phyloP scores from a whole-genome alignment of 2,888 invertebrate species.

The Pachliopta kotzebuea region DNA sequence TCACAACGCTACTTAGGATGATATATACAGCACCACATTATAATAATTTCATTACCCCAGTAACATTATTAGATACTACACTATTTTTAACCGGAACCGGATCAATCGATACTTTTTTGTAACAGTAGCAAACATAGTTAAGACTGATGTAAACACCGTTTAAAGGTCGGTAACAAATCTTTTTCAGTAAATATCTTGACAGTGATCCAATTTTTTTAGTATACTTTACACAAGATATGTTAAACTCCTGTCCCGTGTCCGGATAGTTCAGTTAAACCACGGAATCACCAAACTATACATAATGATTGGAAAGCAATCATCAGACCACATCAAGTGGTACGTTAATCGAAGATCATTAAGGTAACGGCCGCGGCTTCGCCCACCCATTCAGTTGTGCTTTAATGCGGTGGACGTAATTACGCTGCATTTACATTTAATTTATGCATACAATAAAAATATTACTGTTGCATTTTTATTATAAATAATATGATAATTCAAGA shows the following conservation, averaged over 20 bases:
- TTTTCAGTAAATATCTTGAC: too few relatives aligned
- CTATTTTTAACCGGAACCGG: too few relatives aligned
- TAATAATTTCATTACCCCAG: too few relatives aligned
- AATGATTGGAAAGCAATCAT: constrained; percentile 16
- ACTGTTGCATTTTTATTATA: background rate
- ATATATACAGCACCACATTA: too few relatives aligned
- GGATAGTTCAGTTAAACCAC: background rate
- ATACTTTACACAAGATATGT: background rate
- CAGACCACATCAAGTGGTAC: constrained; percentile 40
- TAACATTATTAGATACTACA: too few relatives aligned
- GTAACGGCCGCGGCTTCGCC: constrained; percentile 43
- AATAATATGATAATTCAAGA: too few relatives aligned
- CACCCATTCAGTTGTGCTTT: constrained; percentile 26
- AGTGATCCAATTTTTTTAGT: too few relatives aligned
- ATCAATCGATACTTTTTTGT: too few relatives aligned
- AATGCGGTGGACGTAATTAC: constrained; percentile 32
- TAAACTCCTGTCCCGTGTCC: background rate
- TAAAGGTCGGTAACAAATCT: too few relatives aligned
- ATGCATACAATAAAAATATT: background rate
- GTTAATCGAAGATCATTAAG: constrained; percentile 46
- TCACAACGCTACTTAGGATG: too few relatives aligned
- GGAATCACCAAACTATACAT: background rate
- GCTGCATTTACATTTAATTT: constrained; percentile 29
- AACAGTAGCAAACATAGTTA: too few relatives aligned
- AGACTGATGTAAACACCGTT: too few relatives aligned